Evolutionary conservation across 2,888 invertebrate genomes (phyloP).

Genomic region (Chalcosyrphus nemorum): DNA sequence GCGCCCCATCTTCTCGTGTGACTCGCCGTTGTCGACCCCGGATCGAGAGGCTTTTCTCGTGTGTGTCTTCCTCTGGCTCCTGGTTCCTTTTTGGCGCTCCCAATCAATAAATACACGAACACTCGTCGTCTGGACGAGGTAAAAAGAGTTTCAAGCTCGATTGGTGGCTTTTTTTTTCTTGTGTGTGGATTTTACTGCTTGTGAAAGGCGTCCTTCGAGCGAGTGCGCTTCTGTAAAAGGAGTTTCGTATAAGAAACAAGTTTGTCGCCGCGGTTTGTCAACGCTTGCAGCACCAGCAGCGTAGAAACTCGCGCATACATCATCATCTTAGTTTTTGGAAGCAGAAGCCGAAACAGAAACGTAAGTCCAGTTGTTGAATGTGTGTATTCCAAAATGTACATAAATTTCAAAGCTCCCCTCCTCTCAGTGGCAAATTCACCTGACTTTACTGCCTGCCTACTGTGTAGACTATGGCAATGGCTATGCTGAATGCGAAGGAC

Average conservation of each 20-base stretch:
- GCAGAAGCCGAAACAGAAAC: conserved; percentile 32
- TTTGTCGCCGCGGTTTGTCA: conserved; percentile 29
- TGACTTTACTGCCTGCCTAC: conserved; percentile 32
- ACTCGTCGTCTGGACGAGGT: conserved; percentile 59
- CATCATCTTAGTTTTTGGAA: conserved; percentile 22
- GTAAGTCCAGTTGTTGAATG: conserved; percentile 43
- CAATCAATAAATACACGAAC: conserved; percentile 71
- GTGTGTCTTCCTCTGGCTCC: conserved; percentile 21
- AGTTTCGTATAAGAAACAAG: too few relatives aligned
- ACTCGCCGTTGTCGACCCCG: too few relatives aligned
- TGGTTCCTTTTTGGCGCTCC: too few relatives aligned
- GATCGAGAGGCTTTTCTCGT: conserved; percentile 66
- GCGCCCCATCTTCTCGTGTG: conserved; percentile 59
- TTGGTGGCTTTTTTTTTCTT: conserved; percentile 23
- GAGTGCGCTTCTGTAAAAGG: too few relatives aligned
- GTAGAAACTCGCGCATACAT: conserved; percentile 17
- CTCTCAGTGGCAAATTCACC: conserved; percentile 45
- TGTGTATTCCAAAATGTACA: conserved; percentile 42
- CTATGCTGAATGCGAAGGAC: not conserved
- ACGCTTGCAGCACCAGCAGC: not conserved
- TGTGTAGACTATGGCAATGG: not conserved
- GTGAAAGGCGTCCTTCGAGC: conserved; percentile 10
- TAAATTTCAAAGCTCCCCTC: conserved; percentile 31
- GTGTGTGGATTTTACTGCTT: conserved; percentile 9
- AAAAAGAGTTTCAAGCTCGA: conserved; percentile 9